Conservation (phyloP, 2,888 invertebrate genomes). For the Gortyna flavago region DNA sequence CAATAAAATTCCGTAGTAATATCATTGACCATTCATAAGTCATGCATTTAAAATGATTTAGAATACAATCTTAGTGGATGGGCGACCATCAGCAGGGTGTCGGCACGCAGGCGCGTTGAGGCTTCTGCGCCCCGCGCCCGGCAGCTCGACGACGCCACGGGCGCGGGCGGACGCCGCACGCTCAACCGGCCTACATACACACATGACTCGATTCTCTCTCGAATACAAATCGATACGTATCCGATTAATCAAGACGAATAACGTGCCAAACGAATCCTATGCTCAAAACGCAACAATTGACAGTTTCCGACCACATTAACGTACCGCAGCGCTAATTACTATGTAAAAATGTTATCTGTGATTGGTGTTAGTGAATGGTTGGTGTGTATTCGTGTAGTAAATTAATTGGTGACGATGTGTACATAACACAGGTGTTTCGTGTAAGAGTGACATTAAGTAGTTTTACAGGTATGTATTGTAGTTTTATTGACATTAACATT, state of each 20-base stretch:
- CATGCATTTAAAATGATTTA: slow-evolving; percentile 43
- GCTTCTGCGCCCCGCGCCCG: slow-evolving; percentile 80
- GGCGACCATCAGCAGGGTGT: slow-evolving; percentile 72
- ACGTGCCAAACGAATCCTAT: slow-evolving; percentile 68
- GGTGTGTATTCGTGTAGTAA: slow-evolving; percentile 67
- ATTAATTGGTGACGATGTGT: slow-evolving; percentile 69
- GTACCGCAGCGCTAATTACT: slow-evolving; percentile 61
- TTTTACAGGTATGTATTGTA: slow-evolving; percentile 67
- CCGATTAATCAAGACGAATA: slow-evolving; percentile 76
- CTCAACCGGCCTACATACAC: slow-evolving; percentile 68
- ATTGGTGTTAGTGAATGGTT: slow-evolving; percentile 77
- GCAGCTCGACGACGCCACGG: slow-evolving; percentile 79
- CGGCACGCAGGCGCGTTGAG: slow-evolving; percentile 82
- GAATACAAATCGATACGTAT: slow-evolving; percentile 83
- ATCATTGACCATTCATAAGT: slow-evolving; percentile 1
- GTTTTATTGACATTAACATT: slow-evolving; percentile 7
- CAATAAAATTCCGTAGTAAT: background rate
- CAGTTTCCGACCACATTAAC: slow-evolving; percentile 34
- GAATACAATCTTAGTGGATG: slow-evolving; percentile 73
- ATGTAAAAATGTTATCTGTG: slow-evolving; percentile 67
- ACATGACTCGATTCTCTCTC: slow-evolving; percentile 67
- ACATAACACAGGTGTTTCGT: slow-evolving; percentile 62
- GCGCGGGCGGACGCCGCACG: slow-evolving; percentile 80
- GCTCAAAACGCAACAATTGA: slow-evolving; percentile 68
- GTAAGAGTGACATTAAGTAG: slow-evolving; percentile 59